phyloP scores from a whole-genome alignment of 2,113 vertebrate species.

The Grammomys surdaster region DNA sequence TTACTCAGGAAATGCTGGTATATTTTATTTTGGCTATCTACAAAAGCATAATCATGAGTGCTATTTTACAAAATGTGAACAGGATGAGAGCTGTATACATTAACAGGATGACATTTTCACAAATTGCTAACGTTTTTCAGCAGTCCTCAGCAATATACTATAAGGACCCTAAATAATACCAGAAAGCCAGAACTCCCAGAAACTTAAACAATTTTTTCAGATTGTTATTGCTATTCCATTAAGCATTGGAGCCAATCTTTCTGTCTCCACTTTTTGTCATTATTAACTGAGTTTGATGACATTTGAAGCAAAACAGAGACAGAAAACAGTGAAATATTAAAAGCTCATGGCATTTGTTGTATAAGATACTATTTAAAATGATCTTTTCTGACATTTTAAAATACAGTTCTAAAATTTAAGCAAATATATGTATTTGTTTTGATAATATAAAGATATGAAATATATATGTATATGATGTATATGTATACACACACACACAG shows the following conservation, averaged over 20 bases:
- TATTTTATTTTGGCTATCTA: slow-evolving; percentile 51
- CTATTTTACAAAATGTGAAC: slow-evolving; percentile 56
- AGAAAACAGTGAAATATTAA: not conserved
- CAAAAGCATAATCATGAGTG: slow-evolving; percentile 51
- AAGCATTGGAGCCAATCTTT: not conserved
- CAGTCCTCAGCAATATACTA: not conserved
- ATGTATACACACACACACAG: not conserved
- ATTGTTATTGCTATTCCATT: slow-evolving; percentile 41
- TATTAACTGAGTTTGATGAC: slow-evolving; percentile 5
- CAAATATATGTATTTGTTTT: not conserved
- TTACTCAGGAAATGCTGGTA: slow-evolving; percentile 7
- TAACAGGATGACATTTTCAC: slow-evolving; percentile 61
- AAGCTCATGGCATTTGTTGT: not conserved
- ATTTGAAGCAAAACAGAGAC: slow-evolving; percentile 55
- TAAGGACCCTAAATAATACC: slow-evolving; percentile 39
- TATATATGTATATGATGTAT: not conserved
- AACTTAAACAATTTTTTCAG: slow-evolving; percentile 52
- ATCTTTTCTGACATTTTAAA: slow-evolving; percentile 1
- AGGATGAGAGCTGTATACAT: slow-evolving; percentile 33
- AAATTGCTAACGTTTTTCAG: slow-evolving; percentile 61
- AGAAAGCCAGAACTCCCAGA: not conserved
- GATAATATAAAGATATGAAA: not conserved
- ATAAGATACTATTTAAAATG: slow-evolving; percentile 20
- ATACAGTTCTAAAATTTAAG: not conserved
- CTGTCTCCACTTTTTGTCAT: not conserved